Evolutionary conservation across 2,113 vertebrate species (phyloP).

Genomic region (Cranoglanis bouderius): DNA sequence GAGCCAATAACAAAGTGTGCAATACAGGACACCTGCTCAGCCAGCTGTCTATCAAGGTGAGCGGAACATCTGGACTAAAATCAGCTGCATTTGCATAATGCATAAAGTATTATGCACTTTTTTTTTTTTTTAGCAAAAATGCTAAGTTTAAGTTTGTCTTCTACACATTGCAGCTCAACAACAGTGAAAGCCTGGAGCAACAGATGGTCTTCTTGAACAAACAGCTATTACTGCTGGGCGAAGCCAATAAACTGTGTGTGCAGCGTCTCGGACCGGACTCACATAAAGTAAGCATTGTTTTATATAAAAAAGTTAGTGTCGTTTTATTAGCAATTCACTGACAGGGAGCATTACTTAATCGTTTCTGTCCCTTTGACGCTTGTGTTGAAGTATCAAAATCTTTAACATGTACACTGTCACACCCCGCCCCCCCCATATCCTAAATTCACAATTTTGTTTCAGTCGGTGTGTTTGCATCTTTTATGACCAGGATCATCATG

Average conservation of each 20-base stretch:
- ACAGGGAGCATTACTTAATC: background rate
- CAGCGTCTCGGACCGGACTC: slow-evolving; percentile 77
- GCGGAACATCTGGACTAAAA: slow-evolving; percentile 46
- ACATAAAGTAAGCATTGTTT: slow-evolving; percentile 72
- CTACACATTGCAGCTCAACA: slow-evolving; percentile 77
- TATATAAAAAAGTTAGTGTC: background rate
- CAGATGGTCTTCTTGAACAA: slow-evolving; percentile 92
- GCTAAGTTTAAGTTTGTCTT: background rate
- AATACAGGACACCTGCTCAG: slow-evolving; percentile 87
- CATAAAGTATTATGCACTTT: background rate
- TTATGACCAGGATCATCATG: background rate
- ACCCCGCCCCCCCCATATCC: background rate
- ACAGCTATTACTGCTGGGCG: slow-evolving; percentile 87
- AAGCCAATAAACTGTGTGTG: slow-evolving; percentile 85
- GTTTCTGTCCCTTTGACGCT: background rate
- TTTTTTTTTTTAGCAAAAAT: too few species aligned
- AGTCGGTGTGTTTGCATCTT: background rate
- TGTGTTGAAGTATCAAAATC: background rate
- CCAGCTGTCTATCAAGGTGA: slow-evolving; percentile 92
- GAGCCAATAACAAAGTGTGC: slow-evolving; percentile 87
- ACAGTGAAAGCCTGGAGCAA: slow-evolving; percentile 87
- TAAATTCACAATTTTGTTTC: background rate
- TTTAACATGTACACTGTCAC: background rate
- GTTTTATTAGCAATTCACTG: background rate
- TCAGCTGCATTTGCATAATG: background rate